These are phyloP conservation scores for Yoshiicerus persimilis DNA, from an alignment of 1,140 invertebrate genomes.

Conservation along the genomic window DNA sequence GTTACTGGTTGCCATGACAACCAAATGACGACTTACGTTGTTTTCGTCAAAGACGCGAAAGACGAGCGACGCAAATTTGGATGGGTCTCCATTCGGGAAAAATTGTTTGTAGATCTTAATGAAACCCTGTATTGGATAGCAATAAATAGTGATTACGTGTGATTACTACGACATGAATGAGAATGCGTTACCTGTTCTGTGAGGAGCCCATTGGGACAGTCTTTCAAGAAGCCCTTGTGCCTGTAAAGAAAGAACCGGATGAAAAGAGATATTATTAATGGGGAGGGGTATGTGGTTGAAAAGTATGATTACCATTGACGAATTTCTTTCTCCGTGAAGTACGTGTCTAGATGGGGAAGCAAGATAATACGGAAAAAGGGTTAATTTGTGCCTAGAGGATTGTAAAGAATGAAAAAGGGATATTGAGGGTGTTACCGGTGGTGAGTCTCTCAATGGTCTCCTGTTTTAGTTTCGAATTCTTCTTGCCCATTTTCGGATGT, in stretches of 20 bases:
- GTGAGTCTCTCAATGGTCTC: constrained; percentile 86
- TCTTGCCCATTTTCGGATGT: constrained; percentile 71
- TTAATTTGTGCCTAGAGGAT: too few relatives aligned
- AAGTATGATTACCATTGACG: constrained; percentile 70
- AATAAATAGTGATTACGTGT: background rate
- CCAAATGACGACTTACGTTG: constrained; percentile 59
- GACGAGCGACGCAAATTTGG: constrained; percentile 66
- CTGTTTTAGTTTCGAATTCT: constrained; percentile 89
- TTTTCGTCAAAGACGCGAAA: constrained; percentile 71
- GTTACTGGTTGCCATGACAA: too few relatives aligned
- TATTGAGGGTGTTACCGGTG: constrained; percentile 84
- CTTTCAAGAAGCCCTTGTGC: constrained; percentile 93
- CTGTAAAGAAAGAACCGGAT: constrained; percentile 63
- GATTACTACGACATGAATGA: background rate
- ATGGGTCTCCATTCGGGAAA: constrained; percentile 68
- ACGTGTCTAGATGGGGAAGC: too few relatives aligned
- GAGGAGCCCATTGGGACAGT: constrained; percentile 86
- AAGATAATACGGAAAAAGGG: background rate
- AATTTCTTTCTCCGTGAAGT: constrained; percentile 83
- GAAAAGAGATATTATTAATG: background rate
- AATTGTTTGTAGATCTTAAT: constrained; percentile 70
- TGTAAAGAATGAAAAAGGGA: background rate
- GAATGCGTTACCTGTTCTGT: constrained; percentile 74
- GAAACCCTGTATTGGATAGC: constrained; percentile 61
- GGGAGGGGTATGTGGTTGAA: background rate